phyloP scores from a whole-genome alignment of 2,113 vertebrate species.

The Malaclemys terrapin region DNA sequence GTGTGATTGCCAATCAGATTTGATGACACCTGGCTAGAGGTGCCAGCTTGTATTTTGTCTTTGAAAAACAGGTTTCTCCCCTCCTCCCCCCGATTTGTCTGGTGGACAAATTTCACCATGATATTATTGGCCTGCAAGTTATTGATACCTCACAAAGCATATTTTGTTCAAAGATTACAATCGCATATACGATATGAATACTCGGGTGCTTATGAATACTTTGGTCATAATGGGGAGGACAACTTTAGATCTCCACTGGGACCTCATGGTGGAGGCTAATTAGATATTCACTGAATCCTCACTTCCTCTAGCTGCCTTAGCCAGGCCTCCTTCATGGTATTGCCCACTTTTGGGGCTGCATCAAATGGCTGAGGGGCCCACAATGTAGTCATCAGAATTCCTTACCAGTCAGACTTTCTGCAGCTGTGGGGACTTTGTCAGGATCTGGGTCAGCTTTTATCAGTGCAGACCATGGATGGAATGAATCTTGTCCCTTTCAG shows the following conservation, averaged over 20 bases:
- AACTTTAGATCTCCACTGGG: not conserved
- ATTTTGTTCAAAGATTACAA: not conserved
- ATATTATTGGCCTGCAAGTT: not conserved
- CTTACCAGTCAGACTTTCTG: not conserved
- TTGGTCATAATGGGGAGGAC: not conserved
- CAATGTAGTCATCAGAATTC: rapidly evolving
- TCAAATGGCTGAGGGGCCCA: not conserved
- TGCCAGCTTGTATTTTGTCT: not conserved
- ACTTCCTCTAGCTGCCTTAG: not conserved
- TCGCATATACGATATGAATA: too few relatives aligned
- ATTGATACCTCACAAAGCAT: not conserved
- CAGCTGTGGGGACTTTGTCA: not conserved
- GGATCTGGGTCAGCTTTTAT: not conserved
- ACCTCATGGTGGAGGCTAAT: not conserved
- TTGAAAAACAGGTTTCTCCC: not conserved
- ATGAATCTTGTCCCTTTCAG: not conserved
- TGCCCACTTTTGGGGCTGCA: not conserved
- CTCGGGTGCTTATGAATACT: too few relatives aligned
- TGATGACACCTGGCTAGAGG: not conserved
- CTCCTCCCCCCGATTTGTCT: not conserved
- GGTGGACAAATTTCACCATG: not conserved
- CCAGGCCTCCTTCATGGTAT: not conserved
- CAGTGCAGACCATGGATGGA: not conserved
- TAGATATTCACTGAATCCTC: not conserved
- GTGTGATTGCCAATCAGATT: not conserved